Evolutionary conservation across 2,797 vertebrate species (phyloP).

Genomic region (Cossypha dichroa): DNA sequence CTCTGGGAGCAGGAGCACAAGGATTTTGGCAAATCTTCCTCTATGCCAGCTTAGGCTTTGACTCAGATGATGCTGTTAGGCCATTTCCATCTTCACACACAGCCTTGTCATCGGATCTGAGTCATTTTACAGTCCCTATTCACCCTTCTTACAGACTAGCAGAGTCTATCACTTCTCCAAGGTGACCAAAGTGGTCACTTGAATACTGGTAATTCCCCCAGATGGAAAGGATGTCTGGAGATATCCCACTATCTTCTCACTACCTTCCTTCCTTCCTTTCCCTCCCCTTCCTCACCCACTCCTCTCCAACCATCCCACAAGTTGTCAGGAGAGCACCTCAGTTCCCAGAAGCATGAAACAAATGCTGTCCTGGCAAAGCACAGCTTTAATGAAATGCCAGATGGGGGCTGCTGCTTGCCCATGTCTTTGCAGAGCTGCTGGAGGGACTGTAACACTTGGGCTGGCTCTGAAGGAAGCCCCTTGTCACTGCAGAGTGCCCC

Average conservation of each 20-base stretch:
- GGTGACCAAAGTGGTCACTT: neutral
- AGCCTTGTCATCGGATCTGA: neutral
- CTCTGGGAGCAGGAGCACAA: neutral
- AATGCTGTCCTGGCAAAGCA: neutral
- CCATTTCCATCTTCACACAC: neutral
- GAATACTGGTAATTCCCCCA: neutral
- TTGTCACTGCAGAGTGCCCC: accelerated
- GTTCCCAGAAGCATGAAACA: neutral
- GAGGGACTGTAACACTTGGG: neutral
- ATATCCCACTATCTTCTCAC: too few species aligned
- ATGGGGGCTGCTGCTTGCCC: neutral
- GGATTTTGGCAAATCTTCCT: neutral
- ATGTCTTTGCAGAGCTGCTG: neutral
- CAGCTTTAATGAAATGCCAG: neutral
- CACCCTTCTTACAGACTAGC: neutral
- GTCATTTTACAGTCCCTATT: neutral
- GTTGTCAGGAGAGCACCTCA: neutral
- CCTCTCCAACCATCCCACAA: neutral
- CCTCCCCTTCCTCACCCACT: accelerated
- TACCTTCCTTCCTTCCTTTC: neutral
- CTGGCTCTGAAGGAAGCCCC: neutral
- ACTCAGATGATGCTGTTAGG: neutral
- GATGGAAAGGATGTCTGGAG: neutral
- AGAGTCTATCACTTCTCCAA: neutral
- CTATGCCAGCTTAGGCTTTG: neutral